Conservation (phyloP, 2,797 vertebrate genomes). For the Gobio occitaniae region DNA sequence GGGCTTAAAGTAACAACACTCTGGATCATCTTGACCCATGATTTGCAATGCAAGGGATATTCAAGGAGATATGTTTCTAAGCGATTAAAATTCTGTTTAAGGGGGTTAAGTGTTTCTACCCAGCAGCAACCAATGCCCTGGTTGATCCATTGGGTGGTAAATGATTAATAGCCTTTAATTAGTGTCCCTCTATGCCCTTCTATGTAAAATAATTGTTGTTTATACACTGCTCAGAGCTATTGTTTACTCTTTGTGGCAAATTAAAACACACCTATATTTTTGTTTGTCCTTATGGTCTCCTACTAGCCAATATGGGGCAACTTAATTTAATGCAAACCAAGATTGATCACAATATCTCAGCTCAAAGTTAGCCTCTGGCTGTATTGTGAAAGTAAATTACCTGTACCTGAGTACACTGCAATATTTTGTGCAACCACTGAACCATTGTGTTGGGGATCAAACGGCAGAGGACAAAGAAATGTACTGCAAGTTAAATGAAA, state of each 20-base stretch:
- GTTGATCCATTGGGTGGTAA: conserved; percentile 52
- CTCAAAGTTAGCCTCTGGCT: conserved; percentile 27
- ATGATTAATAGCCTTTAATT: conserved; percentile 63
- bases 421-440: conserved; percentile 14
- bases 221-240: conserved; percentile 50
- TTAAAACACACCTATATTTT: conserved; percentile 41
- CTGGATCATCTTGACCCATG: conserved; percentile 15
- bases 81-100: conserved; percentile 44
- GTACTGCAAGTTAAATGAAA: conserved; percentile 48
- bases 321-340: conserved; percentile 46
- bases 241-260: conserved; percentile 45
- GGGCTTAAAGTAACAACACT: conserved; percentile 54
- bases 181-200: conserved; percentile 53
- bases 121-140: conserved; percentile 53
- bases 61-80: conserved; percentile 39
- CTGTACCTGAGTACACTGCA: background rate
- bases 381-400: conserved; percentile 29
- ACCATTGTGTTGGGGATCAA: conserved; percentile 9
- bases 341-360: conserved; percentile 32
- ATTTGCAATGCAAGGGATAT: conserved; percentile 45
- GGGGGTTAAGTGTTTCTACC: conserved; percentile 54
- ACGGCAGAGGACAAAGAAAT: conserved; percentile 41
- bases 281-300: conserved; percentile 41
- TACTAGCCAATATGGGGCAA: conserved; percentile 33
- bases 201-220: conserved; percentile 54